These are phyloP conservation scores for Oppia nitens DNA, from an alignment of 1,140 invertebrate species.

Conservation along the genomic window DNA sequence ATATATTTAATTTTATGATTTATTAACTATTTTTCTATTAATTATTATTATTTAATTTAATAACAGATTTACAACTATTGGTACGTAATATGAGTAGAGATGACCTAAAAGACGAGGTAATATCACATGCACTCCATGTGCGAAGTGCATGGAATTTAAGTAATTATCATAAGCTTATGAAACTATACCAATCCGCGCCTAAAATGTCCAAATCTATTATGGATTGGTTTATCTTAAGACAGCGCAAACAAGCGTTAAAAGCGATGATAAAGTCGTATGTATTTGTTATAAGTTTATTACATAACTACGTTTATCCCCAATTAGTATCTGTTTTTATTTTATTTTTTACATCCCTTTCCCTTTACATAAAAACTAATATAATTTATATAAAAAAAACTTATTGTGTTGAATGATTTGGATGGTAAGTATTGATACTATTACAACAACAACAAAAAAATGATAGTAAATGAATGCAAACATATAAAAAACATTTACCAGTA, in stretches of 20 bases:
- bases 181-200: slow-evolving; percentile 65
- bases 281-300: not conserved
- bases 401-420: slow-evolving; percentile 1
- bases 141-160: slow-evolving; percentile 73
- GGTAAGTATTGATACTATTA: no score
- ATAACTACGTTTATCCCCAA: not conserved
- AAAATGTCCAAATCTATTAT: slow-evolving; percentile 90
- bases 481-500: slow-evolving; percentile 10
- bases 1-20: slow-evolving; percentile 17
- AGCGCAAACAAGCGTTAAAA: slow-evolving; percentile 74
- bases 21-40: slow-evolving; percentile 10
- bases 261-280: slow-evolving; percentile 81
- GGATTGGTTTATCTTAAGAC: slow-evolving; percentile 88
- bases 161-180: slow-evolving; percentile 82
- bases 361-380: not conserved
- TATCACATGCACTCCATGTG: slow-evolving; percentile 67
- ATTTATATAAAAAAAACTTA: not conserved
- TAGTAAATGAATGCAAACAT: no score
- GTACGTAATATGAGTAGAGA: slow-evolving; percentile 54
- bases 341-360: not conserved
- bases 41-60: slow-evolving; percentile 22
- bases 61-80: slow-evolving; percentile 77
- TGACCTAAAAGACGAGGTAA: slow-evolving; percentile 64
- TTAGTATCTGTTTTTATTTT: not conserved
- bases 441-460: no score